Evolutionary conservation across 1,140 invertebrate genomes (phyloP).

Genomic region (Ceratina japonica): DNA sequence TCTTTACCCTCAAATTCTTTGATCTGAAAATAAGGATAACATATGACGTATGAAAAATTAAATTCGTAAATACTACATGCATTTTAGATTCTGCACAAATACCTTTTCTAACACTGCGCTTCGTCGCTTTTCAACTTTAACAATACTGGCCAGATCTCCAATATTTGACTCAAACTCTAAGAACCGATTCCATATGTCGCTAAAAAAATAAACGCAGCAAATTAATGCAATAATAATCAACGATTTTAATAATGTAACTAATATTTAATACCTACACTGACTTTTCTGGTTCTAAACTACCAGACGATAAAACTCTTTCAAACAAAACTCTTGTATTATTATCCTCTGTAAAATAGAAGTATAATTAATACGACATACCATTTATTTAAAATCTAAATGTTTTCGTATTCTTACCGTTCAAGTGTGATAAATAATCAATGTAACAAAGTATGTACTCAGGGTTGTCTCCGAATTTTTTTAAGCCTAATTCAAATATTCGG

Average conservation of each 20-base stretch:
- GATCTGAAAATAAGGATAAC: constrained; percentile 82
- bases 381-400: neutral
- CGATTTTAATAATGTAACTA: neutral
- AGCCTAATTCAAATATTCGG: constrained; percentile 97
- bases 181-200: constrained; percentile 99
- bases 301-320: constrained; percentile 96
- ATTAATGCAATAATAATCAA: neutral
- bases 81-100: neutral
- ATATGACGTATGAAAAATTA: constrained; percentile 2
- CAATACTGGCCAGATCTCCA: constrained; percentile 97
- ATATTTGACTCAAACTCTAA: constrained; percentile 99
- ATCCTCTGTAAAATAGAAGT: constrained; percentile 88
- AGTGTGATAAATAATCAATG: constrained; percentile 97
- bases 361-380: neutral
- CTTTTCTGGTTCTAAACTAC: constrained; percentile 94
- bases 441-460: constrained; percentile 97
- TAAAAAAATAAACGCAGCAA: constrained; percentile 71
- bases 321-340: constrained; percentile 99
- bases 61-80: neutral
- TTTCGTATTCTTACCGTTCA: constrained; percentile 88
- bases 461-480: constrained; percentile 97
- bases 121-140: constrained; percentile 97
- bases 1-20: constrained; percentile 99
- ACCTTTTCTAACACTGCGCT: constrained; percentile 94
- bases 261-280: constrained; percentile 86